Percentiles rank a stretch among this genome's conserved stretches.
phyloP scores from a whole-genome alignment of 2,797 vertebrate species.

The Periparus ater region DNA sequence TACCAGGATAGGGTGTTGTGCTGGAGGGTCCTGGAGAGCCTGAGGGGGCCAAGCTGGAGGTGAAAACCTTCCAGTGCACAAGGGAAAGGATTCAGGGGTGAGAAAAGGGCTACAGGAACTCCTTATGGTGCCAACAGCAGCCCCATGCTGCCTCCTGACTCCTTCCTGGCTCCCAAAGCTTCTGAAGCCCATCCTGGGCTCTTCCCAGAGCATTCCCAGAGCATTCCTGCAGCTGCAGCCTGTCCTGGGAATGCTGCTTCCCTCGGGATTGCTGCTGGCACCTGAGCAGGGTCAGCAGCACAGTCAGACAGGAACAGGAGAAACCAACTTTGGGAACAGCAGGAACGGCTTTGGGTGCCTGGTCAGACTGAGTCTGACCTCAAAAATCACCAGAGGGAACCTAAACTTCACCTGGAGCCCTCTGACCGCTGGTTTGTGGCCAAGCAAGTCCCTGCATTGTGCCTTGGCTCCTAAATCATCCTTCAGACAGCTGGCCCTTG shows the following conservation, averaged over 20 bases:
- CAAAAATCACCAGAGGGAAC: neutral
- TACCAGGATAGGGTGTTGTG: accelerated
- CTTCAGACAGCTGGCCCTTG: neutral
- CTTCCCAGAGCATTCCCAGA: neutral
- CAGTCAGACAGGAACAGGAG: neutral
- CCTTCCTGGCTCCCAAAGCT: neutral
- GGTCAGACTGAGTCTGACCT: neutral
- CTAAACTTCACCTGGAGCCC: too few species aligned
- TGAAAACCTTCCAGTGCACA: neutral
- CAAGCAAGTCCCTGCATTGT: neutral
- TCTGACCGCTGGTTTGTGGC: neutral
- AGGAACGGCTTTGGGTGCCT: neutral
- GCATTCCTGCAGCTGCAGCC: neutral
- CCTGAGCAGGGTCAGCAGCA: accelerated
- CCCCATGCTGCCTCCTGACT: accelerated
- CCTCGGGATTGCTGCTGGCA: neutral
- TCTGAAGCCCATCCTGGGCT: neutral
- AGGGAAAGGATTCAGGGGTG: neutral
- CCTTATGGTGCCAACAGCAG: neutral
- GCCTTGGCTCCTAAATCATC: neutral
- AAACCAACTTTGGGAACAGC: neutral
- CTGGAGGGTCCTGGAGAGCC: neutral
- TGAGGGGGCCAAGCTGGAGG: neutral
- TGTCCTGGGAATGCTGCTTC: neutral
- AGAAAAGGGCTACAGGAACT: neutral